A percentile compares a stretch with the other conserved stretches of the same genome.
Evolutionary conservation across 2,888 invertebrate species (phyloP).

Genomic region (Portevinia maculata): DNA sequence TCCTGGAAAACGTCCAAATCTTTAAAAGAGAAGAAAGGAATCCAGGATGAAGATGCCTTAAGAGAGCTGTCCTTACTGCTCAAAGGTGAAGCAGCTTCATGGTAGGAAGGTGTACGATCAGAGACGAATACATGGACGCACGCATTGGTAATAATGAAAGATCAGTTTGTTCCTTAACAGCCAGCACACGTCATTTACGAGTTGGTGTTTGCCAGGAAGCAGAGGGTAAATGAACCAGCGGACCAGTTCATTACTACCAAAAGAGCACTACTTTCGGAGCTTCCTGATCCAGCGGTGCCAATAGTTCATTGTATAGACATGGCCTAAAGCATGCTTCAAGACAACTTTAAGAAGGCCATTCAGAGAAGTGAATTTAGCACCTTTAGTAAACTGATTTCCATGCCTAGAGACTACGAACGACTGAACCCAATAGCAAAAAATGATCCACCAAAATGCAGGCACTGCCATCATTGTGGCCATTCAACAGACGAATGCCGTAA

Average conservation of each 20-base stretch:
- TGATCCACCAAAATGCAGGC: neutral
- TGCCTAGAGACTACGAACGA: neutral
- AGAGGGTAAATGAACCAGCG: neutral
- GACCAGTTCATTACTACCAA: too few relatives aligned
- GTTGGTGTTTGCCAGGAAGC: neutral
- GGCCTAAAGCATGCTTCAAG: neutral
- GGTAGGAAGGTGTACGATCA: neutral
- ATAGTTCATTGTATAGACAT: neutral
- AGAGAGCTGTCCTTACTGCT: neutral
- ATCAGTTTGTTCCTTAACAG: neutral
- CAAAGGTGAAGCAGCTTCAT: neutral
- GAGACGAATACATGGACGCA: neutral
- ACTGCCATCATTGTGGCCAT: neutral
- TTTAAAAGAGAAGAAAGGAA: too few relatives aligned
- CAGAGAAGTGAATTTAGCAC: neutral
- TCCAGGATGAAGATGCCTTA: neutral
- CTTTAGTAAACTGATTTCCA: neutral
- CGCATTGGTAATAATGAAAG: neutral
- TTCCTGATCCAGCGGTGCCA: neutral
- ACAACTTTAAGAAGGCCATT: neutral
- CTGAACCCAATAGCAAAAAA: too few relatives aligned
- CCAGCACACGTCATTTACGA: neutral
- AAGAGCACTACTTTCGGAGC: neutral
- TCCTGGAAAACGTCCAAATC: neutral
- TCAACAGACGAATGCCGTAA: neutral